These are phyloP conservation scores for Helogale parvula DNA, from an alignment of 2,113 vertebrate genomes.

Conservation along the genomic window DNA sequence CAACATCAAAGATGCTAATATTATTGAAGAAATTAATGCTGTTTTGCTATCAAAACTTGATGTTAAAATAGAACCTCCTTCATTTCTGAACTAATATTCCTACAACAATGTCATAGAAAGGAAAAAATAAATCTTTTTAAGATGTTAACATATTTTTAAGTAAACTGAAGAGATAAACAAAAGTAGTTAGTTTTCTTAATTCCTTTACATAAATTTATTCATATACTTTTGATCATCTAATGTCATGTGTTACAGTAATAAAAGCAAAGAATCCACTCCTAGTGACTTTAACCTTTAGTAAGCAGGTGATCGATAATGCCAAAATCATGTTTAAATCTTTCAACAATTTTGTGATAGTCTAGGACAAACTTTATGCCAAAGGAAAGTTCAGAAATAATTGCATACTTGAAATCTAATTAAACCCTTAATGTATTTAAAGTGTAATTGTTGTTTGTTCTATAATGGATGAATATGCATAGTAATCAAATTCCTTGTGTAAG, in stretches of 20 bases:
- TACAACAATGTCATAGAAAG: not conserved
- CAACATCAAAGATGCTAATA: not conserved
- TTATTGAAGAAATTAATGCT: slow-evolving; percentile 10
- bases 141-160: not conserved
- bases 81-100: not conserved
- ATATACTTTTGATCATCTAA: not conserved
- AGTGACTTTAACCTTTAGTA: slow-evolving; percentile 65
- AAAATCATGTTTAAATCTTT: slow-evolving; percentile 64
- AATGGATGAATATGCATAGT: slow-evolving; percentile 67
- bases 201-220: not conserved
- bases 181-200: not conserved
- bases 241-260: not conserved
- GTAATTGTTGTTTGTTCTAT: slow-evolving; percentile 69
- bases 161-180: not conserved
- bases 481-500: not conserved
- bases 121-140: not conserved
- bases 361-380: slow-evolving; percentile 69
- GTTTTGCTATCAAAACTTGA: not conserved
- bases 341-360: not conserved
- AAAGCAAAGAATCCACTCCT: slow-evolving; percentile 20
- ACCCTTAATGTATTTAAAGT: slow-evolving; percentile 62
- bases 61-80: not conserved
- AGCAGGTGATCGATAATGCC: not conserved
- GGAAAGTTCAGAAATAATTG: slow-evolving; percentile 66
- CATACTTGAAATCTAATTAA: slow-evolving; percentile 82